Evolutionary conservation across 2,113 vertebrate genomes (phyloP).

Genomic region (Callaeas wilsoni): DNA sequence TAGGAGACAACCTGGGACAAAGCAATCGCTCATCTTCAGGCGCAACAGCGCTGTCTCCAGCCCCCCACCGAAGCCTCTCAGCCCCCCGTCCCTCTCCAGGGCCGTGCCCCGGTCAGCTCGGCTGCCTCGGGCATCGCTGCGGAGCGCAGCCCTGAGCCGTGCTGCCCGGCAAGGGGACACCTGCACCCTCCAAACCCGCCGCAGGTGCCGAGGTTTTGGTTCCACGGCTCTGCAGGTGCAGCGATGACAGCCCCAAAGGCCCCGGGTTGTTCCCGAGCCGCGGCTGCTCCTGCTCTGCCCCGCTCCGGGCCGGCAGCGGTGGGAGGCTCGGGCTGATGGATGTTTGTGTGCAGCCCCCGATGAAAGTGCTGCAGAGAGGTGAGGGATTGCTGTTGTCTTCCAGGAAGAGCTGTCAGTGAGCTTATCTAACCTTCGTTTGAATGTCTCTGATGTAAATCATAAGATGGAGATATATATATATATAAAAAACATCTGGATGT

Average conservation of each 20-base stretch:
- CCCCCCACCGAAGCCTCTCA: neutral
- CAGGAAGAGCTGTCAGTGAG: neutral
- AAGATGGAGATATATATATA: neutral
- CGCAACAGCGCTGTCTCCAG: neutral
- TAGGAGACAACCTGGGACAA: neutral
- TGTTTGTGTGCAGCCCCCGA: neutral
- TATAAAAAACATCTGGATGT: neutral
- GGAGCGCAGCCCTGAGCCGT: rapidly evolving
- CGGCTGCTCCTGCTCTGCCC: neutral
- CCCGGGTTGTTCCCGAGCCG: rapidly evolving
- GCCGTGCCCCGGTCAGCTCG: neutral
- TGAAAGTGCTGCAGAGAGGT: neutral
- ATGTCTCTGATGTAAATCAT: slow-evolving; percentile 27
- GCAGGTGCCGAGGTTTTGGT: neutral
- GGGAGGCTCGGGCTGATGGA: neutral
- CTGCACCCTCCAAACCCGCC: neutral
- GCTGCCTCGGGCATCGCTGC: neutral
- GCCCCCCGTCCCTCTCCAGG: rapidly evolving
- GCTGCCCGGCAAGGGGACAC: neutral
- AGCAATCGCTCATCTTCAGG: neutral
- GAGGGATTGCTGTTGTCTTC: neutral
- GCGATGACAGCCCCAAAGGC: rapidly evolving
- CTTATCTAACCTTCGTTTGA: neutral
- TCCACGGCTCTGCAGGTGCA: rapidly evolving
- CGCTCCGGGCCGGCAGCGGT: rapidly evolving